Evolutionary conservation across 2,113 vertebrate genomes (phyloP).

Genomic region (Xyliphius kryptos): DNA sequence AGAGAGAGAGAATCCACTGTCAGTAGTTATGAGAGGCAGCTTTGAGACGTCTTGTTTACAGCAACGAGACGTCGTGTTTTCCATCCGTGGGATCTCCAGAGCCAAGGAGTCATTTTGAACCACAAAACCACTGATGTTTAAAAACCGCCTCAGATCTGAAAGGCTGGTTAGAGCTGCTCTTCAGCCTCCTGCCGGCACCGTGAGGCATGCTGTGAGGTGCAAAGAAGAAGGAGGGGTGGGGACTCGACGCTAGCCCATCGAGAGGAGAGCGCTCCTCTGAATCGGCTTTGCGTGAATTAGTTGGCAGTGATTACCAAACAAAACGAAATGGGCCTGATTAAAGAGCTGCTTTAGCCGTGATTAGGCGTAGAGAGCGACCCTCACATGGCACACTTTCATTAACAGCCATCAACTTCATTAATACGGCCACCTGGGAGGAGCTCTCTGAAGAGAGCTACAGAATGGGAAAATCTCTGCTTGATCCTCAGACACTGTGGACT

Average conservation of each 20-base stretch:
- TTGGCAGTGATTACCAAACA: slow-evolving; percentile 19
- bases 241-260: too few species aligned
- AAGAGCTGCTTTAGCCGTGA: slow-evolving; percentile 23
- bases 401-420: slow-evolving; percentile 29
- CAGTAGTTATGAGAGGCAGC: slow-evolving; percentile 18
- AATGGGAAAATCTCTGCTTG: neutral
- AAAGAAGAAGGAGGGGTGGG: neutral
- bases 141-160: slow-evolving; percentile 19
- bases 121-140: slow-evolving; percentile 3
- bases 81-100: neutral
- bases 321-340: slow-evolving; percentile 20
- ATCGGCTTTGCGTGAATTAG: too few species aligned
- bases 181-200: slow-evolving; percentile 7
- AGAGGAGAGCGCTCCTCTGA: neutral
- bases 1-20: neutral
- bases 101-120: slow-evolving; percentile 8
- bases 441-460: neutral
- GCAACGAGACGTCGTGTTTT: slow-evolving; percentile 7
- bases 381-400: slow-evolving; percentile 13
- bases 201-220: slow-evolving; percentile 3
- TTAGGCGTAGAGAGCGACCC: slow-evolving; percentile 14
- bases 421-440: slow-evolving; percentile 14
- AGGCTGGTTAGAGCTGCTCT: slow-evolving; percentile 8
- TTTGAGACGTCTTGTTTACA: slow-evolving; percentile 11
- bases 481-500: neutral